These are phyloP conservation scores for Uria aalge DNA, from an alignment of 2,113 vertebrate genomes.

Conservation along the genomic window DNA sequence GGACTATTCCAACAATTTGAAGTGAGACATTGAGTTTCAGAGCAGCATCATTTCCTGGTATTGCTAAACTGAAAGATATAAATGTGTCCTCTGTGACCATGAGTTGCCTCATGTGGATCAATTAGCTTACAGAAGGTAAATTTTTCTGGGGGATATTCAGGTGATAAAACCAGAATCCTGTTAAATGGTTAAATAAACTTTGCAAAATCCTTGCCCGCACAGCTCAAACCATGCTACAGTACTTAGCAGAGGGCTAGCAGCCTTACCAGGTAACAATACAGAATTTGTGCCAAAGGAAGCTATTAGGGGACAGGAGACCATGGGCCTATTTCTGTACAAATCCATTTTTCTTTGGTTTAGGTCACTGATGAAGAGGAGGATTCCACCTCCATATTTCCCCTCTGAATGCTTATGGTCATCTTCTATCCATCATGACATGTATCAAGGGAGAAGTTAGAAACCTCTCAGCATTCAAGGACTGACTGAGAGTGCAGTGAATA, in stretches of 20 bases:
- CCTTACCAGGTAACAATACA: background rate
- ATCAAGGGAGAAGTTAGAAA: slow-evolving; percentile 49
- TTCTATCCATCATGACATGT: slow-evolving; percentile 20
- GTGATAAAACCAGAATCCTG: background rate
- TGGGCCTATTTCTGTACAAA: background rate
- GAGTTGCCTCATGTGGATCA: background rate
- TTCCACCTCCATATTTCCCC: background rate
- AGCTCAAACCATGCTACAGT: background rate
- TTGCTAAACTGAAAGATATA: background rate
- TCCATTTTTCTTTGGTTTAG: background rate
- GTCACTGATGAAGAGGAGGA: background rate
- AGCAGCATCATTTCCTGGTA: background rate
- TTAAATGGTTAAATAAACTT: background rate
- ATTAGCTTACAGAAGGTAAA: background rate
- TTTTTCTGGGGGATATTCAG: background rate
- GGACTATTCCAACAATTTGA: background rate
- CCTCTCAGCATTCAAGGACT: slow-evolving; percentile 35
- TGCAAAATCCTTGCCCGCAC: background rate
- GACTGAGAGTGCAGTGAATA: slow-evolving; percentile 24
- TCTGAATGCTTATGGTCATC: background rate
- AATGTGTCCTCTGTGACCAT: background rate
- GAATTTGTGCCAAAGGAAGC: background rate
- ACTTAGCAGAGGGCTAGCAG: background rate
- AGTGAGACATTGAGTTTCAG: background rate
- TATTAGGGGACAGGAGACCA: background rate